Base-by-base conservation (phyloP, 2,113 vertebrate species). In the Nothoprocta perdicaria region DNA sequence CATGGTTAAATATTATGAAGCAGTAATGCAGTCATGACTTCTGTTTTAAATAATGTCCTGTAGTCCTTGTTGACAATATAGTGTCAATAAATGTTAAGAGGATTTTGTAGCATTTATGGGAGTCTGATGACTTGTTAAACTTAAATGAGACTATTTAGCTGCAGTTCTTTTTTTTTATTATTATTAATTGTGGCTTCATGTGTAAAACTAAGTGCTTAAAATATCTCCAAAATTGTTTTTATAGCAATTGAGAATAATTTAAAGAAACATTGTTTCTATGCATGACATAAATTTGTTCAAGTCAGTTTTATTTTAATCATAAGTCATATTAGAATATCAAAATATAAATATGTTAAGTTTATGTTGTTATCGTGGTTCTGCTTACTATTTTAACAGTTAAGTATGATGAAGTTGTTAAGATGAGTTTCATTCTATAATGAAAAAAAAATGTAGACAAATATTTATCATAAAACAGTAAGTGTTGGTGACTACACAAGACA, bases 281-380 rank as follows among this genome's bases (percentile, higher is more conserved):
- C 91, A 22, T 72, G 46, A 91, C n/a, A 18, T 41, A 58, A 85
- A 14, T 86, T 80, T 26, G 3, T 76, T 83, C 88, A 48, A 76
- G n/a, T 93, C 52, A 75, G 23, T 43, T 92, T 92, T 41, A 38
- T 8, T 63, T 77, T 74, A 17, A 67, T 73, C 23, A 23, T 5
- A 48, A 80, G 21, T 92, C 72, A 86, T 86, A 86, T 63, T 66
- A 52, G 83, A 91, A 93, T 67, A 78, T 3, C 72, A 79, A 63
- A 92, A 73, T 68, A 88, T 35, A 90, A 93, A 66, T 23, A 78
- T 29, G 84, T 38, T 89, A 68, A 60, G 40, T 91, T 73, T 12
- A 55, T 90, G 19, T 74, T 93, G 55, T 89, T 95, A 61, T 48
- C 23, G 14, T 89, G 50, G 13, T 88, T 7, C 61, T 93, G 27